Base-by-base conservation (phyloP, 2,797 vertebrate genomes). In the Aldrovandia affinis region DNA sequence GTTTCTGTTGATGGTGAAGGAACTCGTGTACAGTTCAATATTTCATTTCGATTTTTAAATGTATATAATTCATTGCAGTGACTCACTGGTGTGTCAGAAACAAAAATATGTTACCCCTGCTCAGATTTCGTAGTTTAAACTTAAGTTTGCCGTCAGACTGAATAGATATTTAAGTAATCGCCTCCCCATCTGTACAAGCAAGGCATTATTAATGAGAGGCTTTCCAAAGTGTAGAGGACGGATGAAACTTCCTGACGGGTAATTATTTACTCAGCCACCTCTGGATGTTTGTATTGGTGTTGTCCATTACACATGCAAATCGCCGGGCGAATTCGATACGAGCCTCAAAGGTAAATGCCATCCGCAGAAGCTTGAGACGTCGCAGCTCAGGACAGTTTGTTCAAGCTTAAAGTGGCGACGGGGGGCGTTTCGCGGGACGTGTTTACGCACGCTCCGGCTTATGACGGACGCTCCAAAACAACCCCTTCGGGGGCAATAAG, bases 281-380 rank as follows among this genome's bases (percentile, higher is more conserved):
- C 70, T 44, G 39, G 70, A 75, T 75, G 39, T 75, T 75, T 75
- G 70, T 44, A 22, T 75, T 44, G 25, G 70, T 22, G 39, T 18
- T 75, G 20, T 10, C 39, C 70, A 75, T 75, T 75, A 25, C 44
- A 75, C 20, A 75, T 75, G 70, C 22, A 44, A 75, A 75, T 75
- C 8, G 8, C 18, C 4, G 39, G 70, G 20, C 39, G 25, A 12
- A 44, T 25, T 75, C 70, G 9, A 75, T 75, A 44, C 70, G 18
- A 15, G 39, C 70, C 70, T 75, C 39, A 9, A 22, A 44, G 70
- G 33, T 9, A 44, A 44, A 39, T 20, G 3, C 36, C 33, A 18
- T 73, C 70, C 22, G 1, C 7, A 20, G 20, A 75, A 44, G 22
- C 20, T 6, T 36, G 44, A 39, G 44, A 18, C 70, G 0, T 14